Conservation (phyloP, 1,140 invertebrate species). For the Drosophila takahashii region DNA sequence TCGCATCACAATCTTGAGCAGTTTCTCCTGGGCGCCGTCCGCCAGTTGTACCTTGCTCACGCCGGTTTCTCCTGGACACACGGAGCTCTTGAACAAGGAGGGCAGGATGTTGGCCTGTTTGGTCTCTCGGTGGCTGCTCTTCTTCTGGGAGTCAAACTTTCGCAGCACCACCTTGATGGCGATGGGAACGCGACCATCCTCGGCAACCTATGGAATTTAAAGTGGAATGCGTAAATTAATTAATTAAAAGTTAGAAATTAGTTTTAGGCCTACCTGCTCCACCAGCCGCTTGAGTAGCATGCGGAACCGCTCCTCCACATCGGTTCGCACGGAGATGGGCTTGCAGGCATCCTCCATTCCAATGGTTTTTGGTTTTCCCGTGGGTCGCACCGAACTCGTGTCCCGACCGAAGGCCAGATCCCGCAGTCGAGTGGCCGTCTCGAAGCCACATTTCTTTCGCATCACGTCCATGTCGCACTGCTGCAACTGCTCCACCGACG, state of each 20-base stretch:
- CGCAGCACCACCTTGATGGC: slow-evolving; percentile 90
- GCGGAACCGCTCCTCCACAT: slow-evolving; percentile 89
- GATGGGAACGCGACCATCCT: slow-evolving; percentile 91
- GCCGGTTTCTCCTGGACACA: slow-evolving; percentile 83
- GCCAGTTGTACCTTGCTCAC: slow-evolving; percentile 84
- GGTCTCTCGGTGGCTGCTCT: slow-evolving; percentile 89
- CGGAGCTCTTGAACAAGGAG: slow-evolving; percentile 86
- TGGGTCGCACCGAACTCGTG: slow-evolving; percentile 88
- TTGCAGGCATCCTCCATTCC: slow-evolving; percentile 91
- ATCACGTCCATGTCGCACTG: slow-evolving; percentile 86
- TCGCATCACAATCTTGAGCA: slow-evolving; percentile 90
- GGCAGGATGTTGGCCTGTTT: slow-evolving; percentile 89
- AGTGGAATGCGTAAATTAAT: not conserved
- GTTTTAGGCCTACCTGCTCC: slow-evolving; percentile 87
- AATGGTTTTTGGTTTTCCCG: slow-evolving; percentile 89
- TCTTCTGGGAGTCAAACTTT: slow-evolving; percentile 87
- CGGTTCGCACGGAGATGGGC: slow-evolving; percentile 88
- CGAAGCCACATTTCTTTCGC: slow-evolving; percentile 87
- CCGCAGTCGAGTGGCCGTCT: slow-evolving; percentile 88
- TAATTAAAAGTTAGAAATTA: too few relatives aligned
- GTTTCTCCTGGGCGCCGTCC: slow-evolving; percentile 87
- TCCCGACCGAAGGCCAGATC: slow-evolving; percentile 90
- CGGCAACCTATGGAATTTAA: slow-evolving; percentile 85
- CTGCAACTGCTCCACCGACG: slow-evolving; percentile 88
- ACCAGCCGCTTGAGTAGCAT: slow-evolving; percentile 89